Evolutionary conservation across 2,888 invertebrate genomes (phyloP).

Genomic region (Lochmaea capreae): DNA sequence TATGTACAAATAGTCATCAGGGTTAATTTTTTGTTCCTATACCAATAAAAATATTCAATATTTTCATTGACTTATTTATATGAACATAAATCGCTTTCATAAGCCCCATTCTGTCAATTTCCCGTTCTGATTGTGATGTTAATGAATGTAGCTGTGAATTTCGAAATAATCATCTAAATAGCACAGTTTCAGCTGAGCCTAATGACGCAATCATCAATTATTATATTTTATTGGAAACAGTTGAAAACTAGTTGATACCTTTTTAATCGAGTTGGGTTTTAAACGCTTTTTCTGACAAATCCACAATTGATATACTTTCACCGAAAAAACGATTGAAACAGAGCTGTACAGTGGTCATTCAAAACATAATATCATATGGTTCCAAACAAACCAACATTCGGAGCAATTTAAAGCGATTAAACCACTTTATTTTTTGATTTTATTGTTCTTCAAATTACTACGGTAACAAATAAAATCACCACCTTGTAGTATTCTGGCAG

Average conservation of each 20-base stretch:
- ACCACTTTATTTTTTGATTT: no score
- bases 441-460: neutral
- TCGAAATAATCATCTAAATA: neutral
- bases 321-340: neutral
- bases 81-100: neutral
- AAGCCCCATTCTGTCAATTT: neutral
- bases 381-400: neutral
- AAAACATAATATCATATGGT: neutral
- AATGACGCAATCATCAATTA: neutral
- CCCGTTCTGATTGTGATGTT: neutral
- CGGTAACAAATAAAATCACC: no score
- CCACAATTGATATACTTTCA: neutral
- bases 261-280: neutral
- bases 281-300: neutral
- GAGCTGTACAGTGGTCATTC: neutral
- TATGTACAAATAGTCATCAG: no score
- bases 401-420: neutral
- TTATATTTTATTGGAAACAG: slow-evolving; percentile 1
- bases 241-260: neutral
- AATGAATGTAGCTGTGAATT: slow-evolving; percentile 2
- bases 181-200: neutral
- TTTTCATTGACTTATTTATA: neutral
- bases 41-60: neutral
- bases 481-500: no score
- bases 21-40: no score